A percentile compares a stretch with the other conserved stretches of the same genome.
phyloP scores from a whole-genome alignment of 1,140 invertebrate genomes.

The Archegozetes longisetosus region DNA sequence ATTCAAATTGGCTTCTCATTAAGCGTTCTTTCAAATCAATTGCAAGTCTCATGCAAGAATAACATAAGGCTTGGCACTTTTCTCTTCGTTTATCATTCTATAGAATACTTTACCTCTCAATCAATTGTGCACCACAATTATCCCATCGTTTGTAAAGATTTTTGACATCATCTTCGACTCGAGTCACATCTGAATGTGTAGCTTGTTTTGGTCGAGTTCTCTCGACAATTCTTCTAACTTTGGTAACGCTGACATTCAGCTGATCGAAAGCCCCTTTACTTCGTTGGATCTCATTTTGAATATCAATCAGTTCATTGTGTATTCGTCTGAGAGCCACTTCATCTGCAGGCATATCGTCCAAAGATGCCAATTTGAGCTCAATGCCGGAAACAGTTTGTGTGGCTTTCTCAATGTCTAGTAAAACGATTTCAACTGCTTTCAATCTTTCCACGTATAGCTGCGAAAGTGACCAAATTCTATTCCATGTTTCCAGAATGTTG shows the following conservation, averaged over 20 bases:
- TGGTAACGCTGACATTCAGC: conserved; percentile 72
- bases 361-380: conserved; percentile 70
- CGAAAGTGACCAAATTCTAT: conserved; percentile 65
- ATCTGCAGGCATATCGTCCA: conserved; percentile 63
- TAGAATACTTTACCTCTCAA: conserved; percentile 61
- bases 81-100: no score
- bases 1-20: no score
- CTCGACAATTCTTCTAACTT: conserved; percentile 66
- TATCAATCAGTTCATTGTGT: conserved; percentile 31
- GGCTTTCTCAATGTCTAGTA: conserved; percentile 75
- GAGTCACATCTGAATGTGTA: conserved; percentile 67
- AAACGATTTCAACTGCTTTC: conserved; percentile 75
- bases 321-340: conserved; percentile 52
- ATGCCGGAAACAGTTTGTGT: conserved; percentile 72
- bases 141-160: conserved; percentile 75
- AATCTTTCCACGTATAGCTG: conserved; percentile 71
- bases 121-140: conserved; percentile 70
- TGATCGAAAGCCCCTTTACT: conserved; percentile 75
- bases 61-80: no score
- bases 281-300: conserved; percentile 54
- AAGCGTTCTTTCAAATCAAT: no score
- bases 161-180: conserved; percentile 80
- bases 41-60: no score
- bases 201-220: conserved; percentile 50
- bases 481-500: conserved; percentile 75